phyloP scores from a whole-genome alignment of 1,140 invertebrate genomes.

The Aphidius gifuensis region DNA sequence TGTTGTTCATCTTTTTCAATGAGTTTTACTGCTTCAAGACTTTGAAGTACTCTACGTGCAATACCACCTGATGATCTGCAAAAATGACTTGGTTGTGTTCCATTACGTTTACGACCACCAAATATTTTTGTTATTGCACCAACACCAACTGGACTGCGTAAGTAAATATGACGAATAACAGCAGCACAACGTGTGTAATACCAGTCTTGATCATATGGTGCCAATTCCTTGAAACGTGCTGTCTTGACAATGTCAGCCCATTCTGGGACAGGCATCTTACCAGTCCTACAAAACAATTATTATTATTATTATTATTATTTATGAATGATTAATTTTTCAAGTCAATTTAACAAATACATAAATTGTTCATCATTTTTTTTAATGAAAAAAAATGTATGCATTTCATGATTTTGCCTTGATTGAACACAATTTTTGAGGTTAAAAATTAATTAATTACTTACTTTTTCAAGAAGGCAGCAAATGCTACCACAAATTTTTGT shows the following conservation, averaged over 20 bases:
- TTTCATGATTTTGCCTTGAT: too few relatives aligned
- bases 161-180: conserved; percentile 90
- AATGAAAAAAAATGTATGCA: not conserved
- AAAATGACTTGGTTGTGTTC: conserved; percentile 92
- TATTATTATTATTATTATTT: too few relatives aligned
- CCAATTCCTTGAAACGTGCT: conserved; percentile 90
- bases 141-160: conserved; percentile 90
- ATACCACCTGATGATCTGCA: conserved; percentile 85
- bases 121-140: conserved; percentile 95
- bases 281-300: conserved; percentile 66
- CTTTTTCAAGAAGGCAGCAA: conserved; percentile 96
- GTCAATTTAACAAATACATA: too few relatives aligned
- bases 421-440: too few relatives aligned
- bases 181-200: conserved; percentile 93
- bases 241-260: conserved; percentile 97
- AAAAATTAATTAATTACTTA: conserved; percentile 58
- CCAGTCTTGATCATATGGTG: conserved; percentile 97
- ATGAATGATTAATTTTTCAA: too few relatives aligned
- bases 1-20: conserved; percentile 83
- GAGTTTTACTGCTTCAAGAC: conserved; percentile 88
- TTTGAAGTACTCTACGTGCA: conserved; percentile 90
- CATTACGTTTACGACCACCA: conserved; percentile 92
- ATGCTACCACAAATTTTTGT: conserved; percentile 91
- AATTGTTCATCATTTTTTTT: too few relatives aligned
- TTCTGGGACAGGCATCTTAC: conserved; percentile 96